Base-by-base conservation (phyloP, 2,113 vertebrate genomes). In the Benitochromis conjunctus region DNA sequence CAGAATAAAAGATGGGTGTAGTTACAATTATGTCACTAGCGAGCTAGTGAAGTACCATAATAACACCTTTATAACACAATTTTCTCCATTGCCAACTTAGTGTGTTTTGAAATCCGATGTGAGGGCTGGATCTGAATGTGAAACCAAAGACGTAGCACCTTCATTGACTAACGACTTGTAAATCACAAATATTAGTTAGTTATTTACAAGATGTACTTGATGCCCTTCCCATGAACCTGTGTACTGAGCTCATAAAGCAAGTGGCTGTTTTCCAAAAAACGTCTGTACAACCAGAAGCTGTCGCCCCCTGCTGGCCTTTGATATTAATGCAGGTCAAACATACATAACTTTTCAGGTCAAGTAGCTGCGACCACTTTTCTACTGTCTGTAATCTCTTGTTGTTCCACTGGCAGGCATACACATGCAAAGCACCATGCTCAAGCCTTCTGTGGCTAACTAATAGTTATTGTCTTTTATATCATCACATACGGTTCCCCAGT, bases 401-500 rank as follows among this genome's bases (percentile, higher is more conserved):
- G 46, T 74, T 51, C 24, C 46, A 76, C 6, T 2, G 26, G 26
- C 71, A 51, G 71, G 11, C 46, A 31, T 51, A 31, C 26, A 74
- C 69, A 53, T 55, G 53, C 53, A 21, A 3, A 55, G 53, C 53
- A n/a, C 7, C 8, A 4, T 74, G 16, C 69, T 76, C 16, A 76
- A 76, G 43, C 69, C 14, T 76, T 76, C 43, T 76, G 43, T 76
- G 46, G 71, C 46, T 76, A 53, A 76, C 24, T 26, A 76, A 31
- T 34, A 76, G 71, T 51, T 53, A 76, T 34, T 76, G 26, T 29
- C 69, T 76, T 31, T 76, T 76, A 31, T 51, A 29, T 5, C 71
- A 76, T 76, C 71, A 53, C 18, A 76, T 53, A 53, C 11, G 14
- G 16, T 56, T 48, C n/a, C 56, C 12, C 21, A 21, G 21, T 64